Percentiles rank a stretch among this genome's conserved stretches.
Evolutionary conservation across 2,888 invertebrate genomes (phyloP).

Genomic region (Plebejus anna): DNA sequence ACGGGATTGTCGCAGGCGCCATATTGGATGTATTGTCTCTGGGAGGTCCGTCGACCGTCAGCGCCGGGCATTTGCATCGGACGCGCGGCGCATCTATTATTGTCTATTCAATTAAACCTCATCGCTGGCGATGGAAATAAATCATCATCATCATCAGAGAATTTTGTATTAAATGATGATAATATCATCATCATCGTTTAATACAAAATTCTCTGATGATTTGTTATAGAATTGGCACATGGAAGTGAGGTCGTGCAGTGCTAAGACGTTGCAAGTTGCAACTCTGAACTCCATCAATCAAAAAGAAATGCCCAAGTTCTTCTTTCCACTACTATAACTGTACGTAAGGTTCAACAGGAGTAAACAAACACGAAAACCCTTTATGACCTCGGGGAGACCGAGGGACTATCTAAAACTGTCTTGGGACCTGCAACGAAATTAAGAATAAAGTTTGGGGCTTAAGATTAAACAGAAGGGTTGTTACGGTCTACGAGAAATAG

Average conservation of each 20-base stretch:
- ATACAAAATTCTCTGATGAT: neutral
- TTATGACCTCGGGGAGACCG: neutral
- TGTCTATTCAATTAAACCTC: slow-evolving; percentile 45
- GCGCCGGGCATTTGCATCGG: slow-evolving; percentile 75
- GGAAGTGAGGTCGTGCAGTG: neutral
- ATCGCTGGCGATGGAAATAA: slow-evolving; percentile 13
- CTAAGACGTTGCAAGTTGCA: neutral
- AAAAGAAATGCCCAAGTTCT: neutral
- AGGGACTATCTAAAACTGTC: neutral
- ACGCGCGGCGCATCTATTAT: slow-evolving; percentile 69
- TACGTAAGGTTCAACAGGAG: neutral
- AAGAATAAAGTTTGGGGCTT: too few species aligned
- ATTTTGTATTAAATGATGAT: too few species aligned
- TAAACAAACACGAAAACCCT: neutral
- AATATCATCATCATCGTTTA: slow-evolving; percentile 21
- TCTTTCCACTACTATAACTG: neutral
- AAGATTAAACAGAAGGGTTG: neutral
- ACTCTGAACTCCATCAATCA: neutral
- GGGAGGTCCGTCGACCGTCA: slow-evolving; percentile 77
- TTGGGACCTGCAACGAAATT: neutral
- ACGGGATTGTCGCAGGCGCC: slow-evolving; percentile 58
- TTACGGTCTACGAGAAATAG: neutral
- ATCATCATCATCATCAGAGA: slow-evolving; percentile 27
- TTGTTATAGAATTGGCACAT: too few species aligned
- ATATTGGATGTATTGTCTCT: slow-evolving; percentile 69